phyloP scores from a whole-genome alignment of 1,140 invertebrate species.

The Sitobion miscanthi region DNA sequence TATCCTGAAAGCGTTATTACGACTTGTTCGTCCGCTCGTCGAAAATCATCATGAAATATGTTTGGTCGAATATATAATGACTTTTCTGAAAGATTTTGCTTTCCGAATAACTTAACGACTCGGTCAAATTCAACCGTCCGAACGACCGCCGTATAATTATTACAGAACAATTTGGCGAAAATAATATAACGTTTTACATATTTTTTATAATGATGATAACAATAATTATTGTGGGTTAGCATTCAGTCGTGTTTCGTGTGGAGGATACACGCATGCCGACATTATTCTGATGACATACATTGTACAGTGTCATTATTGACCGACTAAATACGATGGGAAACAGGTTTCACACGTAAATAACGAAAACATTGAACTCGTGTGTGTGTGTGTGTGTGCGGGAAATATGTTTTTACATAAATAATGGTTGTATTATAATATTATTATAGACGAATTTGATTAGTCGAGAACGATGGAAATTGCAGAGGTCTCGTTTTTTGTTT shows the following conservation, averaged over 20 bases:
- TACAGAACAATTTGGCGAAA: not conserved
- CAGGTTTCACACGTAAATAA: not conserved
- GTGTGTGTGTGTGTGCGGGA: not conserved
- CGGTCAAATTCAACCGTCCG: not conserved
- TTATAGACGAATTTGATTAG: not conserved
- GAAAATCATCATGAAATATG: not conserved
- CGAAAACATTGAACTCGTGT: not conserved
- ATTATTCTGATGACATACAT: not conserved
- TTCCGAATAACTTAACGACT: not conserved
- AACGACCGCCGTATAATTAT: not conserved
- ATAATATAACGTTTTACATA: not conserved
- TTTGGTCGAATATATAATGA: not conserved
- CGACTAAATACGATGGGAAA: not conserved
- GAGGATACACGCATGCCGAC: not conserved
- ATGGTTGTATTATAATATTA: too few relatives aligned
- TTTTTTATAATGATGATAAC: not conserved
- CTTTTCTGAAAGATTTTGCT: not conserved
- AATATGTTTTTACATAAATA: not conserved
- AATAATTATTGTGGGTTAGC: not conserved
- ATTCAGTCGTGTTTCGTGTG: not conserved
- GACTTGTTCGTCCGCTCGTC: not conserved
- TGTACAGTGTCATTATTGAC: not conserved
- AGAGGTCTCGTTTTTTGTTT: not conserved
- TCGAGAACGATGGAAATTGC: not conserved
- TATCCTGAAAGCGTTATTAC: not conserved